Evolutionary conservation across 2,113 vertebrate species (phyloP).

Genomic region (Cricetomys ansorgei): DNA sequence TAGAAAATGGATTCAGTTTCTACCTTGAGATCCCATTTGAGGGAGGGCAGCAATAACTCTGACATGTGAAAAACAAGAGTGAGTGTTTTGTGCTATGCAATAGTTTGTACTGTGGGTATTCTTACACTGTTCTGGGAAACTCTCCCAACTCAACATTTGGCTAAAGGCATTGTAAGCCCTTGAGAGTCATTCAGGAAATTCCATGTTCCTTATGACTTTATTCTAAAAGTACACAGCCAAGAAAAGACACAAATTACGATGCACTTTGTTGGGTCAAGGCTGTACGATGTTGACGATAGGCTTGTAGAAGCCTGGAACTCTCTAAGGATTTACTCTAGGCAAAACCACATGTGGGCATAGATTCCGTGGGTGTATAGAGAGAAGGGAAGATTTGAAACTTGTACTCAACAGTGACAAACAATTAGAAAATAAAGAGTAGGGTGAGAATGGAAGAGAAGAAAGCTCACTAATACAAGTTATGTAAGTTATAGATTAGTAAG

Average conservation of each 20-base stretch:
- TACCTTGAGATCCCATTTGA: background rate
- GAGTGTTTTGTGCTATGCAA: conserved; percentile 38
- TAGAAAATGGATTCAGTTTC: background rate
- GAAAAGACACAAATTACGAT: conserved; percentile 62
- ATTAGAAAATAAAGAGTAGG: background rate
- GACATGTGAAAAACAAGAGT: conserved; percentile 43
- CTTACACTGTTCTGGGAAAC: conserved; percentile 73
- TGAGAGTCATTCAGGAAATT: conserved; percentile 72
- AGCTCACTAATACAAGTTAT: background rate
- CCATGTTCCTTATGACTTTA: conserved; percentile 48
- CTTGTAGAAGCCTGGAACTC: background rate
- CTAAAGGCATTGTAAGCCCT: conserved; percentile 61
- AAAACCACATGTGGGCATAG: background rate
- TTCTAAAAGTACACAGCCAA: conserved; percentile 72
- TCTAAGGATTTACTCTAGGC: conserved; percentile 48
- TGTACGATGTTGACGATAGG: background rate
- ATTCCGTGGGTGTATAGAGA: background rate
- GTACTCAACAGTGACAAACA: background rate
- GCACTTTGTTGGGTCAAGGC: background rate
- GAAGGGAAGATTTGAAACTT: background rate
- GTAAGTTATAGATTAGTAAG: background rate
- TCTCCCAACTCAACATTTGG: conserved; percentile 72
- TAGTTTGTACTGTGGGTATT: conserved; percentile 55
- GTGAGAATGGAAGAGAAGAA: no score
- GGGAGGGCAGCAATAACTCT: background rate